Evolutionary conservation across 2,797 vertebrate species (phyloP), one percentile per base, ranked within the genome.

Genomic region (Gobionotothen gibberifrons): DNA sequence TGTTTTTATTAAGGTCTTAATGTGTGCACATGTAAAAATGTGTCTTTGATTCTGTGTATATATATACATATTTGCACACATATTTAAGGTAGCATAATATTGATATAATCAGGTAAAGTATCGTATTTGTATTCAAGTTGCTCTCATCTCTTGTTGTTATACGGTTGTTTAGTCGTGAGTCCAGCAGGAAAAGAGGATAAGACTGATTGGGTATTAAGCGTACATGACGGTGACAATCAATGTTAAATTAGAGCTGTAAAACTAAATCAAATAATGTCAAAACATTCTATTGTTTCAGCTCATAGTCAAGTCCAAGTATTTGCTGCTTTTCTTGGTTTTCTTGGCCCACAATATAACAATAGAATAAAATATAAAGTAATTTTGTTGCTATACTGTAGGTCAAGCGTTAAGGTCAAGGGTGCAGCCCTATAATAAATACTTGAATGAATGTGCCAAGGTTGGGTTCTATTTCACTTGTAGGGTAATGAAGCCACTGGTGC

Each of bases 401-500:
- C 32, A 36, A 36, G 26, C 26, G 26, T 26, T 26, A 26, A 26
- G 26, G 26, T 26, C 26, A 26, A 26, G 1, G 32, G 32, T 36
- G 32, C 8, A 9, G 32, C 32, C 32, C 32, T 36, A 36, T 36
- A 36, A 36, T 36, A 26, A 5, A 36, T 36, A 36, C 32, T 36
- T 36, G 6, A 36, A 36, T 36, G 6, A 36, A 36, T 36, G 8
- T 36, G 32, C 32, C 7, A 2, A 14, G 44, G 71, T 65, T 36
- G 8, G 52, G 43, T 58, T 15, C 46, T 16, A 3, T 43, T 68
- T 49, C 12, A 51, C 56, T 0, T 55, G 66, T 10, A 12, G 51
- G 49, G 69, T 42, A 47, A 64, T 52, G 11, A 67, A 66, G 44
- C 76, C 44, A 49, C 64, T 49, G 64, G 46, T 19, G 61, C 68